Evolutionary conservation across 2,888 invertebrate species (phyloP).

Genomic region (Andricus curvator): DNA sequence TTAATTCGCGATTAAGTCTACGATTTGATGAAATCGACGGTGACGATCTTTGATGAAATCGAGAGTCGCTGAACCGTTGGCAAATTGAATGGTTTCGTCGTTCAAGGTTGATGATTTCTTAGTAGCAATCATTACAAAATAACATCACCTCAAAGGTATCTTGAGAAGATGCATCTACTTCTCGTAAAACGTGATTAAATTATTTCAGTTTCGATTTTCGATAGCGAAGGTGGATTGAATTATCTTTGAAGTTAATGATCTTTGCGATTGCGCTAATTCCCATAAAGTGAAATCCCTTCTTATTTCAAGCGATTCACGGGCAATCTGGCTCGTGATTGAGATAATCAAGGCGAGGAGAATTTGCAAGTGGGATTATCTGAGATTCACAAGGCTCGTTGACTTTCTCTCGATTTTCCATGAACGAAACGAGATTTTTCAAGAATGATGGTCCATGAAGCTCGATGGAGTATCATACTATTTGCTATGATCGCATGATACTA

Average conservation of each 20-base stretch:
- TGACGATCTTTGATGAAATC: background rate
- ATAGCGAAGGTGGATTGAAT: background rate
- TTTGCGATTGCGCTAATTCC: constrained; percentile 20
- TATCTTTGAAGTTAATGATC: constrained; percentile 1
- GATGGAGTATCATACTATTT: constrained; percentile 13
- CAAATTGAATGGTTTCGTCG: background rate
- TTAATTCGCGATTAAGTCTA: constrained; percentile 41
- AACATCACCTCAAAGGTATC: background rate
- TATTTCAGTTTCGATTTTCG: constrained; percentile 1
- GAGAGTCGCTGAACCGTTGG: constrained; percentile 4
- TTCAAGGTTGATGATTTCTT: background rate
- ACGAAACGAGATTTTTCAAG: constrained; percentile 44
- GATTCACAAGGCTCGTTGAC: constrained; percentile 27
- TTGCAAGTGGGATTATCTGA: constrained; percentile 6
- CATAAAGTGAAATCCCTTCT: constrained; percentile 19
- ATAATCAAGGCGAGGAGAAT: constrained; percentile 17
- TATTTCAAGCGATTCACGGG: constrained; percentile 14
- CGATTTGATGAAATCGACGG: background rate
- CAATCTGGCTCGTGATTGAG: constrained; percentile 20
- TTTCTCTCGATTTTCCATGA: constrained; percentile 43
- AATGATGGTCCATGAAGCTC: constrained; percentile 51
- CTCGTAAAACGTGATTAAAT: background rate
- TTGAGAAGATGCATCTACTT: constrained; percentile 39
- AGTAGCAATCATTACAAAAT: background rate
- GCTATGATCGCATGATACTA: background rate